These are phyloP conservation scores for Corythoichthys intestinalis DNA, from an alignment of 2,113 vertebrate species.

Conservation along the genomic window DNA sequence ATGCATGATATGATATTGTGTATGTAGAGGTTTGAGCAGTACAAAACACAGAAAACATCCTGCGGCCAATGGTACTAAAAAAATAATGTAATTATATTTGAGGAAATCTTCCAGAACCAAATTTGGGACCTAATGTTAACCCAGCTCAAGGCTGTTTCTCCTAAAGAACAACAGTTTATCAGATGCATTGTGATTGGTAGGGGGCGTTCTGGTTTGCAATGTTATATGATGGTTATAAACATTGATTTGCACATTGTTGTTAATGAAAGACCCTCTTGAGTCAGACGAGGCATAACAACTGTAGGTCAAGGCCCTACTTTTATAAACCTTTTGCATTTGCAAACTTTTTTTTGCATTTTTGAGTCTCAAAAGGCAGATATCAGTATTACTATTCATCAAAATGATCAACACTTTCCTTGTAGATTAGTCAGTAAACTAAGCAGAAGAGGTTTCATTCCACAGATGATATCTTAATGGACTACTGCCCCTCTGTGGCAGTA, in stretches of 20 bases:
- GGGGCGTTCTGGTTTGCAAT: slow-evolving; percentile 38
- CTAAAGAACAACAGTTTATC: slow-evolving; percentile 30
- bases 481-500: slow-evolving; percentile 55
- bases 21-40: background rate
- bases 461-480: slow-evolving; percentile 46
- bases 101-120: background rate
- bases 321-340: too few species aligned
- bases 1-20: too few species aligned
- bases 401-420: slow-evolving; percentile 9
- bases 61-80: background rate
- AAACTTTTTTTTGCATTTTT: background rate
- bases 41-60: background rate
- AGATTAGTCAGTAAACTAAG: slow-evolving; percentile 22
- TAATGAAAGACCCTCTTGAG: slow-evolving; percentile 66
- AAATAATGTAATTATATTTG: background rate
- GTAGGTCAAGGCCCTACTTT: slow-evolving; percentile 39
- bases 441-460: slow-evolving; percentile 15
- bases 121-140: slow-evolving; percentile 13
- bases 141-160: slow-evolving; percentile 13
- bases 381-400: slow-evolving; percentile 10
- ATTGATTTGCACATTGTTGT: slow-evolving; percentile 65
- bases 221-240: slow-evolving; percentile 69
- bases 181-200: slow-evolving; percentile 35
- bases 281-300: slow-evolving; percentile 58
- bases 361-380: slow-evolving; percentile 7